Conservation (phyloP, 2,888 invertebrate genomes). For the Peribatodes rhomboidaria region DNA sequence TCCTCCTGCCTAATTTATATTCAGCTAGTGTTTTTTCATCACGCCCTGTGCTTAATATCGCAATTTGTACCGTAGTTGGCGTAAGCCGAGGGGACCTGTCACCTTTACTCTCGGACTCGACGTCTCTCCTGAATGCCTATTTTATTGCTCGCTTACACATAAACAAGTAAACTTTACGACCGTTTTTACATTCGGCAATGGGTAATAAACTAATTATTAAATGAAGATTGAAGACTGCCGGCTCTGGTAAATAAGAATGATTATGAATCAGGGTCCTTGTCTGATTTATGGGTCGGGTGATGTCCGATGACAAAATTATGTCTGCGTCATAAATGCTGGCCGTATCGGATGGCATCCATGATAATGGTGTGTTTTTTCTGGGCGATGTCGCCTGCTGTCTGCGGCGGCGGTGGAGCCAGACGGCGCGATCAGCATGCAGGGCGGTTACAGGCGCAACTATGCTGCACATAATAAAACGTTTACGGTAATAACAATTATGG, state of each 20-base stretch:
- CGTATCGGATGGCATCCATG: constrained; percentile 66
- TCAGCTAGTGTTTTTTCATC: constrained; percentile 87
- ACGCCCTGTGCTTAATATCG: constrained; percentile 86
- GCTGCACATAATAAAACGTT: constrained; percentile 41
- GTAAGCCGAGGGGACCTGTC: constrained; percentile 82
- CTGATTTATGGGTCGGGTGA: constrained; percentile 63
- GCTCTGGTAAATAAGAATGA: constrained; percentile 58
- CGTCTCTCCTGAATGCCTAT: constrained; percentile 71
- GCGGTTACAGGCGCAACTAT: constrained; percentile 29
- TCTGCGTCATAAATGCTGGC: constrained; percentile 68
- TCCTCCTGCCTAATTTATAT: constrained; percentile 85
- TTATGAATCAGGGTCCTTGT: constrained; percentile 61
- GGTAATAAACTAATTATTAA: constrained; percentile 72
- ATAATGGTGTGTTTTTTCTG: constrained; percentile 67
- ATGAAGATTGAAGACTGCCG: constrained; percentile 60
- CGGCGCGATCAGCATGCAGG: constrained; percentile 33
- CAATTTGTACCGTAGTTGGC: constrained; percentile 85
- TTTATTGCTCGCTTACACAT: constrained; percentile 76
- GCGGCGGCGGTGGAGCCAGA: constrained; percentile 35
- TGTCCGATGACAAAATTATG: constrained; percentile 70
- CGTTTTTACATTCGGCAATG: constrained; percentile 68
- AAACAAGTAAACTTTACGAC: constrained; percentile 73
- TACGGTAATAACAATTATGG: constrained; percentile 40
- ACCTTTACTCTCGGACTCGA: constrained; percentile 78
- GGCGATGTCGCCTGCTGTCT: constrained; percentile 56